These are phyloP conservation scores for Mormyrus iriodes DNA, from an alignment of 2,113 vertebrate genomes.

Conservation along the genomic window DNA sequence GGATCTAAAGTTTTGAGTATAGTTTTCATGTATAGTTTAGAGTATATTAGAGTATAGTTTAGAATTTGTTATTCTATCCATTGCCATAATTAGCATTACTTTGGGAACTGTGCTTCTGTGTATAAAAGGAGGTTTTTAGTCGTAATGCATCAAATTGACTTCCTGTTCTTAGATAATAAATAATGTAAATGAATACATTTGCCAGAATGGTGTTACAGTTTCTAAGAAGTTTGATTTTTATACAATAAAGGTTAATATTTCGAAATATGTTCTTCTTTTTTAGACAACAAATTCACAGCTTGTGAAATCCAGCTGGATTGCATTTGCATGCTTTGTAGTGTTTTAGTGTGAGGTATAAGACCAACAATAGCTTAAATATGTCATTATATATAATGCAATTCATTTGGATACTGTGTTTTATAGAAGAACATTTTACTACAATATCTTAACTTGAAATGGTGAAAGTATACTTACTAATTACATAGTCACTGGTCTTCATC, in stretches of 20 bases:
- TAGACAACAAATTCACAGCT: neutral
- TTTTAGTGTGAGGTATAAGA: neutral
- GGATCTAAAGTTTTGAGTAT: slow-evolving; percentile 33
- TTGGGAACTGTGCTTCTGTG: slow-evolving; percentile 53
- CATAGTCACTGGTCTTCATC: neutral
- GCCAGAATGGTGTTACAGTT: neutral
- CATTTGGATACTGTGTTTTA: neutral
- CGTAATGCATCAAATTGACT: neutral
- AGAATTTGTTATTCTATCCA: slow-evolving; percentile 66
- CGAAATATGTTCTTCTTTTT: neutral
- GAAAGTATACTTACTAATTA: no score
- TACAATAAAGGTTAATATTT: neutral
- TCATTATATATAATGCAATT: neutral
- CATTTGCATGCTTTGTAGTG: neutral
- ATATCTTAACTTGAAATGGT: no score
- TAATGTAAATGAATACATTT: neutral
- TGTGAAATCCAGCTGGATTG: neutral
- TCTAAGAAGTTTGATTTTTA: neutral
- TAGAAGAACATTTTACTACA: neutral
- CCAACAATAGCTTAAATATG: neutral
- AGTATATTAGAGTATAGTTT: no score
- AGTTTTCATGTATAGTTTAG: no score
- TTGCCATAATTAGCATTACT: slow-evolving; percentile 67
- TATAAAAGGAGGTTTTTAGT: slow-evolving; percentile 33
- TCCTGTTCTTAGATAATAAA: neutral